Evolutionary conservation across 2,888 invertebrate genomes (phyloP), one percentile per base, ranked within the genome.

Genomic region (Metopia argyrocephala): DNA sequence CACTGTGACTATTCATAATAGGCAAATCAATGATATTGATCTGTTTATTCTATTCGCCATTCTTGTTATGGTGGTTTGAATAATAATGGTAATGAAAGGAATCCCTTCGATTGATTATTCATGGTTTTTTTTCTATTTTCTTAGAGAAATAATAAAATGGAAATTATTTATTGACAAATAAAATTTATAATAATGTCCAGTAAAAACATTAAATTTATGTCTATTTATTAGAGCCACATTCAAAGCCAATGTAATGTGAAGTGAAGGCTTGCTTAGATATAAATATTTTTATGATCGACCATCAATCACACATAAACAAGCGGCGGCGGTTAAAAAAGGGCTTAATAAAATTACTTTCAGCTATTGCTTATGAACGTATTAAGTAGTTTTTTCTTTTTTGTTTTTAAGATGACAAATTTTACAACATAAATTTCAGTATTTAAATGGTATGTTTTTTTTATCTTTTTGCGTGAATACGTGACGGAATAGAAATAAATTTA

Each of bases 1-100:
- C 50, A 45, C 54, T 46, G 56, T 20, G 31, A 68, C 46, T n/a
- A n/a, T 62, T 65, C 76, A 70, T 78, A 71, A 71, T 78, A 59
- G 76, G 66, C 61, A 74, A 78, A 78, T 57, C 57, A 68, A 65
- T 68, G 74, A 68, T 79, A 79, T 65, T 75, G 79, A 74, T 75
- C 79, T 79, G 74, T 79, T 74, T 38, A 12, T 69, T 64, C 64
- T 52, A 64, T 74, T 62, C 50, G 73, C 59, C 52, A 45, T 27
- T 66, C 38, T 62, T 46, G n/a, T 46, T 46, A 5, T 57, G 27
- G 74, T 69, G 56, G 62, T 69, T 68, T 79, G 69, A 62, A 62
- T 46, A 76, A 71, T 54, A 52, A 57, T 48, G 64, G 15, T 68
- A 68, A 61, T 75, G 54, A 76, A 69, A 69, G 48, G 62, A 69